A percentile compares a stretch with the other conserved stretches of the same genome.
phyloP scores from a whole-genome alignment of 2,113 vertebrate species.

The Picathartes gymnocephalus region DNA sequence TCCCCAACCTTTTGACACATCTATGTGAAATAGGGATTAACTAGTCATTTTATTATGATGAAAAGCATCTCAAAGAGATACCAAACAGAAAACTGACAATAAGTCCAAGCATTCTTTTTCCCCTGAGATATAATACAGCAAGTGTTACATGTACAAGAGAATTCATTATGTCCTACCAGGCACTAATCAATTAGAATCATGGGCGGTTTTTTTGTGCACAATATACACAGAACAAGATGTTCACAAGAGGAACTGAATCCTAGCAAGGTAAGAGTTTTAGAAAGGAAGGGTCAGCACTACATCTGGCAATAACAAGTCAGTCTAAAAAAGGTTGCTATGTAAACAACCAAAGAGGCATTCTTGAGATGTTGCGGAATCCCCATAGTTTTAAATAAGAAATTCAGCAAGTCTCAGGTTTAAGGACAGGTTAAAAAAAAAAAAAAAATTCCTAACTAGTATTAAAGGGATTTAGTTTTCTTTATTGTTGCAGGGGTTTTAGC shows the following conservation, averaged over 20 bases:
- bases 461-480: not conserved
- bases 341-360: not conserved
- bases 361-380: not conserved
- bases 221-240: not conserved
- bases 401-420: not conserved
- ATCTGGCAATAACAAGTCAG: not conserved
- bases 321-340: not conserved
- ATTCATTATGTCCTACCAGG: not conserved
- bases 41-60: not conserved
- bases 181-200: not conserved
- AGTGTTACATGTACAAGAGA: not conserved
- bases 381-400: not conserved
- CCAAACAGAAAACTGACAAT: not conserved
- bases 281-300: not conserved
- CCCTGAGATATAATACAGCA: not conserved
- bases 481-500: not conserved
- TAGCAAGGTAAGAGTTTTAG: not conserved
- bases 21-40: not conserved
- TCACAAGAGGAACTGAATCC: not conserved
- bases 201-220: not conserved
- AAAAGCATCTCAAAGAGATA: not conserved
- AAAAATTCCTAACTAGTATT: not conserved
- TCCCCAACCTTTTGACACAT: not conserved
- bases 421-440: not conserved
- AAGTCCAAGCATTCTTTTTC: not conserved